Evolutionary conservation across 2,797 vertebrate genomes (phyloP), one percentile per base, ranked within the genome.

Genomic region (Sciurus carolinensis): DNA sequence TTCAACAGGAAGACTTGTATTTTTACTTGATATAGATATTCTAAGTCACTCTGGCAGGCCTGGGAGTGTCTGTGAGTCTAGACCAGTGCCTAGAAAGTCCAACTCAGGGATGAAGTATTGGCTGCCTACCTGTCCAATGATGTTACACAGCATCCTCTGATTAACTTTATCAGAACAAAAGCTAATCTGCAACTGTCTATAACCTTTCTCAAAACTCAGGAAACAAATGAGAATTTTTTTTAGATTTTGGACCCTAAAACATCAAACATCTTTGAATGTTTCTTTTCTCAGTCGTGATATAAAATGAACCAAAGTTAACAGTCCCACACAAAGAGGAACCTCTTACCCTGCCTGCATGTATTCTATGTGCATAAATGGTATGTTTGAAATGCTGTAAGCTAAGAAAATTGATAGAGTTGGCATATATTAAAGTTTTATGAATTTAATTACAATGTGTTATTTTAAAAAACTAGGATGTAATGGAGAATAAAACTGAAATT

Each of bases 381-480:
- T 84, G 47, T 71, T 76, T 64, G 69, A 15, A 90, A 83, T 22
- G 52, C 44, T 1, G n/a, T n/a, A 44, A 93, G 36, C 62, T 72
- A 83, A 82, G 90, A 87, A 77, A 64, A 83, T 11, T 24, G 76
- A 95, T 57, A 85, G 52, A 50, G 22, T 76, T 84, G 84, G 79
- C 50, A 83, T 73, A 47, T 88, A 86, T 59, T 81, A 22, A 79
- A 64, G 7, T 76, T 94, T 89, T 52, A 44, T 85, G 15, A 75
- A 17, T 72, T 93, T 39, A 87, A 44, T 59, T 59, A 3, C 14
- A 87, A 90, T 69, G 1, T 75, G 30, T 72, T 79, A 36, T 82
- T 85, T 50, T n/a, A 77, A 18, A 39, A 84, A 77, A 62, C 7
- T 79, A 73, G 28, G 66, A 52, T 54, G 7, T 67, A 73, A 79